Percentiles rank a stretch among this genome's conserved stretches.
Conservation (phyloP, 2,888 invertebrate genomes). For the Melinaea marsaeus region DNA sequence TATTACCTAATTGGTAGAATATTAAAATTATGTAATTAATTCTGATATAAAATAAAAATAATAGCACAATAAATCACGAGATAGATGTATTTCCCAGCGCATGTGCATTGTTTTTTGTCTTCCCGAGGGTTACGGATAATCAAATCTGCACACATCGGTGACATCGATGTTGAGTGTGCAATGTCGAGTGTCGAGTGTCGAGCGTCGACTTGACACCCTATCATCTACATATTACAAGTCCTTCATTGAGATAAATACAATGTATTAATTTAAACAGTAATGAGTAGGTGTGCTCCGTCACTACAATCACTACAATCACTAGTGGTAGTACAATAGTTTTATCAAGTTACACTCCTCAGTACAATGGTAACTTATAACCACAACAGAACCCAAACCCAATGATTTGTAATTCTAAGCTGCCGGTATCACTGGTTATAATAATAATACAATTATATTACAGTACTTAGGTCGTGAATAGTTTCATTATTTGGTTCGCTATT, state of each 20-base stretch:
- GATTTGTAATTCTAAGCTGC: constrained; percentile 4
- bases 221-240: constrained; percentile 46
- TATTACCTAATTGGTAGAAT: too few relatives aligned
- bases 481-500: too few relatives aligned
- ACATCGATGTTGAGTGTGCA: neutral
- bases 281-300: constrained; percentile 8
- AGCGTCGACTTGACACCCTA: constrained; percentile 54
- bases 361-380: constrained; percentile 63
- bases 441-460: too few relatives aligned
- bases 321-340: neutral
- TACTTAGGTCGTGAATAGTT: too few relatives aligned
- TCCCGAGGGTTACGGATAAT: constrained; percentile 59
- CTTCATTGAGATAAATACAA: constrained; percentile 2
- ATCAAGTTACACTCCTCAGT: neutral
- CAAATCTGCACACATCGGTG: constrained; percentile 68
- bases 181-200: constrained; percentile 29
- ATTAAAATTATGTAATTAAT: too few relatives aligned
- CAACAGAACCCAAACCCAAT: constrained; percentile 49
- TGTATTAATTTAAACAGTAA: neutral
- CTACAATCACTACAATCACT: neutral
- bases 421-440: too few relatives aligned
- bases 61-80: too few relatives aligned
- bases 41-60: too few relatives aligned
- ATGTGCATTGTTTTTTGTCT: constrained; percentile 47
- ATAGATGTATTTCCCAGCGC: constrained; percentile 4